These are phyloP conservation scores for Hermaeophaga mercurialis DNA, from an alignment of 2,888 invertebrate genomes.

Conservation along the genomic window DNA sequence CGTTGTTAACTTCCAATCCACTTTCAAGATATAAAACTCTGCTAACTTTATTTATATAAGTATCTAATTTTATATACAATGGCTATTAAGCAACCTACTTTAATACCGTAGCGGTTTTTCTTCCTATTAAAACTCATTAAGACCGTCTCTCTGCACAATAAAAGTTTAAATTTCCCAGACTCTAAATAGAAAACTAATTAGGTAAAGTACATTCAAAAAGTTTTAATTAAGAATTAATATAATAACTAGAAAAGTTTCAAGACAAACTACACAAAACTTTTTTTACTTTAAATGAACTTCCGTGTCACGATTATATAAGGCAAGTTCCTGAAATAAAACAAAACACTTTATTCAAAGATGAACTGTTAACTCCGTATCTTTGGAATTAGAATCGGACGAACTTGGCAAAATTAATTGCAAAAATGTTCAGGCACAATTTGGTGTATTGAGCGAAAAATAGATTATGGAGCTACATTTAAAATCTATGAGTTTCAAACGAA, in stretches of 20 bases:
- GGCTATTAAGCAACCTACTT: conserved; percentile 2
- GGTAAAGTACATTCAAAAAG: conserved; percentile 23
- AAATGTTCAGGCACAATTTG: too few species aligned
- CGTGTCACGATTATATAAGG: conserved; percentile 27
- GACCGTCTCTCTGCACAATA: not conserved
- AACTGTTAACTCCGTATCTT: conserved; percentile 9
- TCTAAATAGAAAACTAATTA: conserved; percentile 27
- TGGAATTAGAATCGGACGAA: too few species aligned
- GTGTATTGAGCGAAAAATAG: too few species aligned
- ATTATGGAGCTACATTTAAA: too few species aligned
- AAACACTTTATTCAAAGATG: not conserved
- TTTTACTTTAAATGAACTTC: conserved; percentile 35
- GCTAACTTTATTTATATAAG: too few species aligned
- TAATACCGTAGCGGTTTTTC: conserved; percentile 1
- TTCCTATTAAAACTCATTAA: conserved; percentile 13
- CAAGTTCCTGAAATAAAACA: conserved; percentile 33
- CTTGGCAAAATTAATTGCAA: too few species aligned
- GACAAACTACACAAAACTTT: conserved; percentile 28
- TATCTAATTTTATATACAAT: conserved; percentile 11
- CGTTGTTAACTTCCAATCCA: too few species aligned
- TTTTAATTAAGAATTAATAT: conserved; percentile 34
- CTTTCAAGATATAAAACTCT: too few species aligned
- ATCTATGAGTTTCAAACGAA: too few species aligned
- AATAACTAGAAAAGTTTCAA: conserved; percentile 25
- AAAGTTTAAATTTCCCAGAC: conserved; percentile 16